Evolutionary conservation across 2,888 invertebrate genomes (phyloP), one percentile per base, ranked within the genome.

Genomic region (Idaea aversata): DNA sequence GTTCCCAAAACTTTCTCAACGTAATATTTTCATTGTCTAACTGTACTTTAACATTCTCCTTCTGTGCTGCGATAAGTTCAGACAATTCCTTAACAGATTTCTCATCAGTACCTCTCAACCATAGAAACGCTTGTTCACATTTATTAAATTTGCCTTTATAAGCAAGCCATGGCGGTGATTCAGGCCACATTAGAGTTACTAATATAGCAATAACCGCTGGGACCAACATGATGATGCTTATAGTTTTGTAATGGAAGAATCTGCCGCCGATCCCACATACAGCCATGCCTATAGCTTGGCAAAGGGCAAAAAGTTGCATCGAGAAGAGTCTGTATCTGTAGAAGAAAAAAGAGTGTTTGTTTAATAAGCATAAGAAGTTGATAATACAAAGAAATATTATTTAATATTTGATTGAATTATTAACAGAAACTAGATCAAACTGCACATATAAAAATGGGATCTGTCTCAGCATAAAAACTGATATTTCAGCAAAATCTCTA

Each of bases 161-260:
- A 5, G 76, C 76, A 5, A 72, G 61, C 75, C 75, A 76, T 3
- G 68, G 64, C 6, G 76, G 76, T 7, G 76, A 75, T 59, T 76
- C 75, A 0, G 74, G 74, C 74, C 75, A 76, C 7, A 72, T 60
- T 34, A 69, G 71, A 0, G 67, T 61, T 15, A 71, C 57, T 0
- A 62, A 7, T 5, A 70, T 10, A 7, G 72, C 72, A 5, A 72
- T 0, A 0, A 67, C 7, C 34, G 66, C 61, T 0, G 72, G 72
- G 0, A 61, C 35, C 5, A 67, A 15, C 71, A 74, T 71, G 15
- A 74, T 70, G 10, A 59, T 7, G 60, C 69, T 67, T 5, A 74
- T 65, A 0, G 67, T 72, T 64, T 70, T 71, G 6, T 59, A 70
- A 61, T 71, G 70, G 10, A 72, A 16, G 38, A 64, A 74, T 6